phyloP scores from a whole-genome alignment of 2,888 invertebrate species.

The Sipha maydis region DNA sequence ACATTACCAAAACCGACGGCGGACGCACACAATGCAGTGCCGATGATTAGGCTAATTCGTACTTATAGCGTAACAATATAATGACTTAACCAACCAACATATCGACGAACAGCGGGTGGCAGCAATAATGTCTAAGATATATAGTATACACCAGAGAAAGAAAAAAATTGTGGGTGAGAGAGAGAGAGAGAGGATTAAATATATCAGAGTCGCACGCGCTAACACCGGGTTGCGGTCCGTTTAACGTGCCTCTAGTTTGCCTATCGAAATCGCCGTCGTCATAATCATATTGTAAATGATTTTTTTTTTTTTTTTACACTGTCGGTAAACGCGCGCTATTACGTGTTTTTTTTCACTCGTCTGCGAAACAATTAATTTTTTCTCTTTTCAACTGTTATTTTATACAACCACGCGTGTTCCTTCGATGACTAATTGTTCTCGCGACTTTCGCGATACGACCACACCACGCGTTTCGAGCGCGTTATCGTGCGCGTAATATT shows the following conservation, averaged over 20 bases:
- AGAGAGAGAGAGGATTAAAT: too few relatives aligned
- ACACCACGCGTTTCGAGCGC: too few relatives aligned
- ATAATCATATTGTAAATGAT: background rate
- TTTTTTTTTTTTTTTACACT: background rate
- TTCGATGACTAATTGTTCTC: too few relatives aligned
- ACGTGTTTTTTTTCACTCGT: too few relatives aligned
- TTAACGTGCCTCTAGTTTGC: conserved; percentile 43
- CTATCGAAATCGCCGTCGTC: conserved; percentile 57
- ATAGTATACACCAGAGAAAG: background rate
- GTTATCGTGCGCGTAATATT: too few relatives aligned
- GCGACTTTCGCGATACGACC: too few relatives aligned
- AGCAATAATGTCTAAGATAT: background rate
- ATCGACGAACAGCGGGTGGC: conserved; percentile 46
- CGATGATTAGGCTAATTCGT: conserved; percentile 60
- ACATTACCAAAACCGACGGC: conserved; percentile 50
- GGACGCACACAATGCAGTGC: conserved; percentile 51
- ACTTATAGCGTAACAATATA: conserved; percentile 30
- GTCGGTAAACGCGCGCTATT: too few relatives aligned
- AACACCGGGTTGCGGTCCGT: background rate
- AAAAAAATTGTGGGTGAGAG: background rate
- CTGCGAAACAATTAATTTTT: too few relatives aligned
- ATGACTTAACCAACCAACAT: conserved; percentile 52
- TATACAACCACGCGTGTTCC: too few relatives aligned
- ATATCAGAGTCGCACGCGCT: too few relatives aligned
- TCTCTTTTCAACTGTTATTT: too few relatives aligned